These are phyloP conservation scores for Volucella zonaria DNA, from an alignment of 2,888 invertebrate species.

Conservation along the genomic window DNA sequence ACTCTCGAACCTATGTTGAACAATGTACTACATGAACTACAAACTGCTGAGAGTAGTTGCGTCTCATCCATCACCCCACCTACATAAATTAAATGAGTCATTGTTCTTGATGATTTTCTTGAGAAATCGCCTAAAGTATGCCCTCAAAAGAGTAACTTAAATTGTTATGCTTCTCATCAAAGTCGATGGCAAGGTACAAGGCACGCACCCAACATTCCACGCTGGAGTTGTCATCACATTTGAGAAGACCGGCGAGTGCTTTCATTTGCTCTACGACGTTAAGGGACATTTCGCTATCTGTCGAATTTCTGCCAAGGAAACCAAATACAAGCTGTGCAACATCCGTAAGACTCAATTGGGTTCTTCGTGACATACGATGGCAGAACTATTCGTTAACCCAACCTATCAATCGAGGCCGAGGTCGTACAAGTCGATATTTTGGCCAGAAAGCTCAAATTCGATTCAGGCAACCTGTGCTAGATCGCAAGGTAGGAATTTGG, in stretches of 20 bases:
- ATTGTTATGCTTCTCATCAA: slow-evolving; percentile 98
- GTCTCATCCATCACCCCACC: slow-evolving; percentile 98
- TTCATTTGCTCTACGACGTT: slow-evolving; percentile 98
- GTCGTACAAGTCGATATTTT: slow-evolving; percentile 97
- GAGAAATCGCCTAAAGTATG: slow-evolving; percentile 98
- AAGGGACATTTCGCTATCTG: slow-evolving; percentile 99
- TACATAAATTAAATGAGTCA: slow-evolving; percentile 98
- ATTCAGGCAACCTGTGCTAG: slow-evolving; percentile 99
- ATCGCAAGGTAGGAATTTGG: slow-evolving; percentile 99
- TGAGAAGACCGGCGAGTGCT: slow-evolving; percentile 98
- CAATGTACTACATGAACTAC: no score
- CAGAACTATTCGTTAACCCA: slow-evolving; percentile 98
- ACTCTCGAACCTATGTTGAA: slow-evolving; percentile 99
- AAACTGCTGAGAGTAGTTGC: slow-evolving; percentile 98
- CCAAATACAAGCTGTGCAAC: slow-evolving; percentile 99
- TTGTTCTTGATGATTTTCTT: slow-evolving; percentile 97
- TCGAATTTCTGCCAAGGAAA: slow-evolving; percentile 98
- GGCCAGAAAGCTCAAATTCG: slow-evolving; percentile 97
- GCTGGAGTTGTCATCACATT: slow-evolving; percentile 99
- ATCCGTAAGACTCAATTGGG: slow-evolving; percentile 94
- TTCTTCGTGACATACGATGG: slow-evolving; percentile 98
- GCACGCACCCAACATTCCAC: slow-evolving; percentile 98
- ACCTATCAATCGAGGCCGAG: slow-evolving; percentile 98
- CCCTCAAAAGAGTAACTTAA: slow-evolving; percentile 97
- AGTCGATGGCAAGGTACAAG: slow-evolving; percentile 98